Conservation (phyloP, 2,797 vertebrate genomes). For the Poecilia gillii region DNA sequence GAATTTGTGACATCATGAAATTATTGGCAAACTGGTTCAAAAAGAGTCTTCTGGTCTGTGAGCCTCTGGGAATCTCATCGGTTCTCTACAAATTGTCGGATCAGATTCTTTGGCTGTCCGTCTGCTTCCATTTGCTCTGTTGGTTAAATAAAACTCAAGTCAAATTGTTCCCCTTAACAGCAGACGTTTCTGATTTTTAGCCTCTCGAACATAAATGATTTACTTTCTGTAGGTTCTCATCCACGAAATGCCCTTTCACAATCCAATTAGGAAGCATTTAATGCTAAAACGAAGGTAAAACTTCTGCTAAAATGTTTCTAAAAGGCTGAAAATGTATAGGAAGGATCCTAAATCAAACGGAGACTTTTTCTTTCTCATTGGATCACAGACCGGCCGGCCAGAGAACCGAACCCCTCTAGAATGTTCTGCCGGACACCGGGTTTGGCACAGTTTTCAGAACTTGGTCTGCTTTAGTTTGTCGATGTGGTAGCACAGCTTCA, state of each 20-base stretch:
- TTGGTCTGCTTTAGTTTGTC: conserved; percentile 95
- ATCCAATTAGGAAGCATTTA: not conserved
- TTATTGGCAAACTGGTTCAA: conserved; percentile 8
- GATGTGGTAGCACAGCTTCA: conserved; percentile 97
- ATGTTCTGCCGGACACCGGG: conserved; percentile 22
- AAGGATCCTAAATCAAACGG: conserved; percentile 8
- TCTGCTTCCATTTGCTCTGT: not conserved
- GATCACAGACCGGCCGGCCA: conserved; percentile 19
- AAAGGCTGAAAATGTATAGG: conserved; percentile 2
- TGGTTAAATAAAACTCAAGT: not conserved
- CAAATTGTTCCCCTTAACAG: not conserved
- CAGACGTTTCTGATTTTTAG: not conserved
- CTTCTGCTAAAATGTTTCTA: not conserved
- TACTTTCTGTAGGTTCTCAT: not conserved
- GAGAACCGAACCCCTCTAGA: conserved; percentile 2
- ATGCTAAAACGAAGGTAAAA: not conserved
- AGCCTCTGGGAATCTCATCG: conserved; percentile 8
- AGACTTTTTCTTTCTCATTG: conserved; percentile 9
- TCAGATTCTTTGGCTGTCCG: conserved; percentile 2
- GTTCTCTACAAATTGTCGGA: not conserved
- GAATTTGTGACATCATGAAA: conserved; percentile 31
- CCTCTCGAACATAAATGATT: not conserved
- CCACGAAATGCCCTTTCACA: not conserved
- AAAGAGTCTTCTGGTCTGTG: conserved; percentile 13
- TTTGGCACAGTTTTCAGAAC: conserved; percentile 76